phyloP scores from a whole-genome alignment of 64 coral and sea anemone species.

The Pachyseris speciosa region DNA sequence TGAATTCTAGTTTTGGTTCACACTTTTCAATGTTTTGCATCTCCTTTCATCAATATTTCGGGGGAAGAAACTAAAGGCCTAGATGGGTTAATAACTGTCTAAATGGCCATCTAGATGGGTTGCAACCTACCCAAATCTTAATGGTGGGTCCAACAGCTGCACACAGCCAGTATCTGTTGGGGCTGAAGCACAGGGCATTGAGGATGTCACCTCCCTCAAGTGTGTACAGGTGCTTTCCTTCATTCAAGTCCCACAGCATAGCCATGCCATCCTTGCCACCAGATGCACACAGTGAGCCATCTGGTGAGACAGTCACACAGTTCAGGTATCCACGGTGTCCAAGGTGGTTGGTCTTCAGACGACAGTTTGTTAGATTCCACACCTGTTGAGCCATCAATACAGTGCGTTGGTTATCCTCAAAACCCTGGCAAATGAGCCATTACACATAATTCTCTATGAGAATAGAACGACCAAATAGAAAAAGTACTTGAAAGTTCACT shows the following conservation, averaged over 20 bases:
- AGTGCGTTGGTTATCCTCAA: not conserved
- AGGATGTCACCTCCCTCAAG: slow-evolving; percentile 91
- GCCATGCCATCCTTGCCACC: slow-evolving; percentile 98
- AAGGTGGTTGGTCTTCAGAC: slow-evolving; percentile 99
- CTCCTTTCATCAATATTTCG: not conserved
- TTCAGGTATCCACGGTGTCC: slow-evolving; percentile 97
- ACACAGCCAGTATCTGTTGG: slow-evolving; percentile 99
- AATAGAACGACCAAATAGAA: too few relatives aligned
- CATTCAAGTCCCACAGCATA: slow-evolving; percentile 99
- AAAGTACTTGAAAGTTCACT: too few relatives aligned
- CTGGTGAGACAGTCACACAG: slow-evolving; percentile 97
- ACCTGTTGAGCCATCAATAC: slow-evolving; percentile 39
- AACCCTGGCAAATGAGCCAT: too few relatives aligned
- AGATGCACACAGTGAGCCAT: slow-evolving; percentile 97
- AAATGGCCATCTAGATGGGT: too few relatives aligned
- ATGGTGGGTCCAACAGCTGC: slow-evolving; percentile 91
- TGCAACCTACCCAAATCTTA: slow-evolving; percentile 94
- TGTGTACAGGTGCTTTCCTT: slow-evolving; percentile 98
- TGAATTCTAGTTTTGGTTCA: too few relatives aligned
- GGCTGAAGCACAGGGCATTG: slow-evolving; percentile 96
- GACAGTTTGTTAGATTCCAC: slow-evolving; percentile 99
- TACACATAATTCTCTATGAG: too few relatives aligned
- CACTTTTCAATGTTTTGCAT: too few relatives aligned
- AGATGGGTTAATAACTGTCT: not conserved
- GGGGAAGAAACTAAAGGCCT: not conserved